Conservation (phyloP, 2,888 invertebrate species). For the Hydraecia micacea region DNA sequence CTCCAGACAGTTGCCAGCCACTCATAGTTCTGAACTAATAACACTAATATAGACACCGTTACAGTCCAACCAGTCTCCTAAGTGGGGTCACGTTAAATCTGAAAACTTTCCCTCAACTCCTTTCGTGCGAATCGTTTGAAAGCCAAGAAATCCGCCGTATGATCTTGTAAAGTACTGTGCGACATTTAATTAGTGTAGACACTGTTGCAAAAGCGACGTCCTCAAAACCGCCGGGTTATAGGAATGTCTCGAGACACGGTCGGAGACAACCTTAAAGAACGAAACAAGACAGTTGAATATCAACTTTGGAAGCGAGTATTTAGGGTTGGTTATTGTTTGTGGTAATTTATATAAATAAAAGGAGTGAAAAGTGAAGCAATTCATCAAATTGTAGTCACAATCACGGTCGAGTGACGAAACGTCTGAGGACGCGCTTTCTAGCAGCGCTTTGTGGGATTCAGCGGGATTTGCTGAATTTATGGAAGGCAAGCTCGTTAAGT, state of each 20-base stretch:
- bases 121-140: conserved; percentile 64
- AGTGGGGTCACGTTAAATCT: conserved; percentile 71
- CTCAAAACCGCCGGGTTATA: conserved; percentile 70
- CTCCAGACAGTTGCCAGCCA: not conserved
- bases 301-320: conserved; percentile 18
- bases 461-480: conserved; percentile 79
- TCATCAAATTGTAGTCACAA: conserved; percentile 85
- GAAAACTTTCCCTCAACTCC: conserved; percentile 72
- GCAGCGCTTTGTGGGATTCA: conserved; percentile 73
- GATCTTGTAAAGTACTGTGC: conserved; percentile 58
- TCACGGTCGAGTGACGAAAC: conserved; percentile 80
- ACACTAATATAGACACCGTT: conserved; percentile 40
- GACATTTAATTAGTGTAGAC: conserved; percentile 76
- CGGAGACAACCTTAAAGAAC: conserved; percentile 42
- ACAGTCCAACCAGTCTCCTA: conserved; percentile 35
- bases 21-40: conserved; percentile 20
- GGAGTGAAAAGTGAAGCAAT: conserved; percentile 79
- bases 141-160: conserved; percentile 51
- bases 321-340: conserved; percentile 40
- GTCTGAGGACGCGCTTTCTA: conserved; percentile 73
- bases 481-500: conserved; percentile 77
- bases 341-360: conserved; percentile 56
- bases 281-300: not conserved
- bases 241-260: conserved; percentile 54
- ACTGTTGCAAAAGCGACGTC: conserved; percentile 68